Percentiles rank a stretch among this genome's conserved stretches.
These are phyloP conservation scores for Oreamnos americanus DNA, from an alignment of 2,113 vertebrate genomes.

Conservation along the genomic window DNA sequence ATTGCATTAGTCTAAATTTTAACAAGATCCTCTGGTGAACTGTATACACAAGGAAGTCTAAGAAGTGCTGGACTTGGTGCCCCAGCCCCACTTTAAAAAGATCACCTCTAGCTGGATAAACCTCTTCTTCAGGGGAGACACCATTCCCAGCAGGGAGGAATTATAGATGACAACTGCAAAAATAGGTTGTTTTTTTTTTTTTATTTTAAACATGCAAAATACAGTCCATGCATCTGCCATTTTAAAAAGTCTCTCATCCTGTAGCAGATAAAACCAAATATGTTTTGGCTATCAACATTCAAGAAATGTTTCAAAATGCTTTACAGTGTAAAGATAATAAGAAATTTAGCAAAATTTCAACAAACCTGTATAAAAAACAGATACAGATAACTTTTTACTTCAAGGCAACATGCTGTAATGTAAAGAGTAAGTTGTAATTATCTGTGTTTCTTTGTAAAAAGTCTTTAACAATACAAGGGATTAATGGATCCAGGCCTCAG, in stretches of 20 bases:
- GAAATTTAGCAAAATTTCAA: conserved; percentile 96
- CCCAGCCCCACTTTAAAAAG: background rate
- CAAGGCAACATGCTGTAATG: conserved; percentile 90
- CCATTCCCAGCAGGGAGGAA: conserved; percentile 74
- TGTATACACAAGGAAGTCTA: background rate
- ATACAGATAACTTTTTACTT: conserved; percentile 86
- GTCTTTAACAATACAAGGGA: conserved; percentile 83
- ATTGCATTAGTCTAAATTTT: background rate
- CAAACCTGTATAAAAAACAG: conserved; percentile 94
- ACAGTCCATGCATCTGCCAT: conserved; percentile 91
- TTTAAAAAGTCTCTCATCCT: conserved; percentile 82
- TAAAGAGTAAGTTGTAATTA: conserved; percentile 84
- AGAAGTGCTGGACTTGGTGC: background rate
- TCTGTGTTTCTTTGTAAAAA: conserved; percentile 88
- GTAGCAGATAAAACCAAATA: conserved; percentile 85
- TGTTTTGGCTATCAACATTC: conserved; percentile 82
- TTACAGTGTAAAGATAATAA: conserved; percentile 93
- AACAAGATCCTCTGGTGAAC: background rate
- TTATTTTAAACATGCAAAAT: conserved; percentile 95
- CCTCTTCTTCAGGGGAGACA: conserved; percentile 35
- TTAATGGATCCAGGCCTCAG: conserved; percentile 83
- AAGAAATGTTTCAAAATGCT: conserved; percentile 91
- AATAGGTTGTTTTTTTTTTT: conserved; percentile 76
- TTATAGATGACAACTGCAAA: conserved; percentile 82
- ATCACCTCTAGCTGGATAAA: background rate